Evolutionary conservation across 2,113 vertebrate genomes (phyloP), one percentile per base, ranked within the genome.

Genomic region (Psettodes erumei): DNA sequence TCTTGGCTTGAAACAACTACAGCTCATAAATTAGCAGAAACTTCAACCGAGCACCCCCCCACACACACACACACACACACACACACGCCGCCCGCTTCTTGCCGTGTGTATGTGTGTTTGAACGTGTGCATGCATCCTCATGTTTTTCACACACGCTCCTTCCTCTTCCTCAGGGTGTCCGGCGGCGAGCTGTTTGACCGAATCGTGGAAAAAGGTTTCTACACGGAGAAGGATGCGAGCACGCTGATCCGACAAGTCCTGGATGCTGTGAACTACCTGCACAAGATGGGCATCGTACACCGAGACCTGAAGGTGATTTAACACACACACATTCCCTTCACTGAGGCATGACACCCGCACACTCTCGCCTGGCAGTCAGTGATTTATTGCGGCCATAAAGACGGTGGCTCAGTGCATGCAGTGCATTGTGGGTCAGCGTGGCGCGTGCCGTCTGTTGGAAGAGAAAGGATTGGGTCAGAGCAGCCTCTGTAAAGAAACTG

Each of bases 141-240:
- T 37, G 25, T 42, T 62, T 53, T 15, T 32, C 43, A 43, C 0
- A 28, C 8, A 53, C 56, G 0, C 32, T 25, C 8, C 11, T 42
- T 55, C 0, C 6, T 1, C 0, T 13, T 37, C n/a, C 42, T 32
- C 82, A 92, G 90, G 62, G 90, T 92, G 25, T 92, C 89, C 0
- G 90, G 89, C 0, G 89, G 90, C 0, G 90, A 92, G 71, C 76
- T 90, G 45, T 91, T 90, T 4, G 90, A 91, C 80, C 73, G 89
- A 7, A 92, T 92, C 3, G 89, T 92, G 48, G 90, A 92, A 32
- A 92, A 92, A 59, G 90, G 90, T 42, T 91, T 91, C 60, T 91
- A 91, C 79, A 90, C 90, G 0, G 90, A 90, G 71, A 91, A 91
- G 61, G 89, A 92, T n/a, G 90, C 90, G 0, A 90, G 90, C 69